phyloP scores from a whole-genome alignment of 2,888 invertebrate species.

The Catocala fraxini region DNA sequence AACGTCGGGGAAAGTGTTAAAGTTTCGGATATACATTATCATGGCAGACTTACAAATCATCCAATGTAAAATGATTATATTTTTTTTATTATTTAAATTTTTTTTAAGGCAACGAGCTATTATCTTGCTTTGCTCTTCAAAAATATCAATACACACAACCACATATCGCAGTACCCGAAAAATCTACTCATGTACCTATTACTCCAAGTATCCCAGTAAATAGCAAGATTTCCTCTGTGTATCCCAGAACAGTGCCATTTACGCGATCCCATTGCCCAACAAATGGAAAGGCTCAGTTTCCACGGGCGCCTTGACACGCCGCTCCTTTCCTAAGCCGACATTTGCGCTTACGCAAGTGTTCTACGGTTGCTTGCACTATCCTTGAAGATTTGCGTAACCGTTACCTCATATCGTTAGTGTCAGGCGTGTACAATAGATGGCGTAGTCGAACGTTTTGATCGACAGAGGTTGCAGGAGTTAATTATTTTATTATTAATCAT shows the following conservation, averaged over 20 bases:
- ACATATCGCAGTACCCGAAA: too few relatives aligned
- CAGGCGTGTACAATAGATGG: conserved; percentile 18
- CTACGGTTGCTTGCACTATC: conserved; percentile 57
- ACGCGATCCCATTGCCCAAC: conserved; percentile 74
- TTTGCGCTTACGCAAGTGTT: conserved; percentile 66
- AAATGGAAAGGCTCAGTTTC: conserved; percentile 71
- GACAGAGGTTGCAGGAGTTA: too few relatives aligned
- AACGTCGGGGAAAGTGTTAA: too few relatives aligned
- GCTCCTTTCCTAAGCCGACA: conserved; percentile 82
- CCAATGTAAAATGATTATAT: too few relatives aligned
- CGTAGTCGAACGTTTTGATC: not conserved
- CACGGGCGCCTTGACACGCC: conserved; percentile 71
- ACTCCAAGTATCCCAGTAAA: not conserved
- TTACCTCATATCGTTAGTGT: conserved; percentile 53
- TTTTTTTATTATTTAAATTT: too few relatives aligned
- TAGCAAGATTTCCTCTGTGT: not conserved
- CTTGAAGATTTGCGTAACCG: conserved; percentile 59
- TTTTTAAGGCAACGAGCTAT: too few relatives aligned
- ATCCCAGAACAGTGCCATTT: conserved; percentile 49
- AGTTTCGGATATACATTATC: too few relatives aligned
- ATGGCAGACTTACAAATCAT: too few relatives aligned
- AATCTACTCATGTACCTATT: not conserved
- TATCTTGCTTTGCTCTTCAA: too few relatives aligned
- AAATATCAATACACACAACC: too few relatives aligned
- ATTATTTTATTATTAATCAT: too few relatives aligned